Evolutionary conservation across 2,797 vertebrate genomes (phyloP).

Genomic region (Chrosomus eos): DNA sequence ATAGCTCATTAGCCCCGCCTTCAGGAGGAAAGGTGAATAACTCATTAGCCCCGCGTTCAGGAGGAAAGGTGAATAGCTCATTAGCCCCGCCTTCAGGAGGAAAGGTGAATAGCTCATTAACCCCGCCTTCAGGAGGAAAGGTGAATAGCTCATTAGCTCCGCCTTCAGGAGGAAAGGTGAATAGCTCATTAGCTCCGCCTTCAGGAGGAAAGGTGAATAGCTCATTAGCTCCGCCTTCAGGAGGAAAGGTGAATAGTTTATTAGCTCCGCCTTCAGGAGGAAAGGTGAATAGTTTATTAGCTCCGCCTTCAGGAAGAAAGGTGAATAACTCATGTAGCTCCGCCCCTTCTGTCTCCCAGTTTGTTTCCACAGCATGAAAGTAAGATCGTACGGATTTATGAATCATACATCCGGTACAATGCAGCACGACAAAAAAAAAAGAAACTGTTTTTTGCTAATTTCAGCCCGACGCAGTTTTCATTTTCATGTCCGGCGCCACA

Average conservation of each 20-base stretch:
- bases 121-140: conserved; percentile 88
- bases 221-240: conserved; percentile 91
- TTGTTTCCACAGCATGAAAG: too few relatives aligned
- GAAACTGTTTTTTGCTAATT: too few relatives aligned
- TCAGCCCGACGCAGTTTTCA: too few relatives aligned
- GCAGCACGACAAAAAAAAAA: too few relatives aligned
- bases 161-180: conserved; percentile 88
- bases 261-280: conserved; percentile 90
- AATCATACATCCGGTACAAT: too few relatives aligned
- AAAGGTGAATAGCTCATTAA: conserved; percentile 91
- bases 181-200: conserved; percentile 90
- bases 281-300: conserved; percentile 92
- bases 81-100: conserved; percentile 90
- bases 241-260: conserved; percentile 86
- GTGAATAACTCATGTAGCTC: conserved; percentile 62
- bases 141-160: conserved; percentile 89
- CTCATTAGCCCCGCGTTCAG: conserved; percentile 91
- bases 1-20: conserved; percentile 90
- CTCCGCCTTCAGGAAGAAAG: conserved; percentile 88
- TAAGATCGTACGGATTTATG: too few relatives aligned
- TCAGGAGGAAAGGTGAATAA: conserved; percentile 88
- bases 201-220: conserved; percentile 86
- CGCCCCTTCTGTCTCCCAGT: too few relatives aligned
- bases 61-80: conserved; percentile 86
- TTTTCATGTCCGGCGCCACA: too few relatives aligned